Evolutionary conservation across 2,113 vertebrate species (phyloP), one percentile per base, ranked within the genome.

Genomic region (Myrmecophaga tridactyla): DNA sequence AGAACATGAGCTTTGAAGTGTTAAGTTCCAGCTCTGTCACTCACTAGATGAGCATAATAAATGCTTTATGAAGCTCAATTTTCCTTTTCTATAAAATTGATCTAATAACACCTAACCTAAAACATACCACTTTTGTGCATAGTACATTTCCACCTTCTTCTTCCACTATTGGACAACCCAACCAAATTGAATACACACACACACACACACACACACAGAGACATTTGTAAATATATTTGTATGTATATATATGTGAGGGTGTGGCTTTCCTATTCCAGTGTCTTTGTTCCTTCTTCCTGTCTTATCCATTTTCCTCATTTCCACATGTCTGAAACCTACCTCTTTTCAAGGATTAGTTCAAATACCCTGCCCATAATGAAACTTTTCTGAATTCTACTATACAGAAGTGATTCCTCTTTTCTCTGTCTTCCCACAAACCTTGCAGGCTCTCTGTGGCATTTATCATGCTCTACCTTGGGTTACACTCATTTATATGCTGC

Each of bases 301-400:
- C 5, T 27, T 75, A 7, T 65, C 21, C 9, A 8, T 82, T 81
- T 86, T 27, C 21, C n/a, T 81, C 69, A 80, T 78, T 81, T 78
- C 23, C 20, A 7, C 46, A 43, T 75, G 29, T 62, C 86, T 80
- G 83, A 80, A 86, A 82, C 41, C 20, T 89, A 51, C 41, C 17
- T 89, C 43, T 89, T 83, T 69, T 20, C 43, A 70, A 92, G 31
- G 11, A 41, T 13, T 89, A 27, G 23, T 96, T 96, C 89, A 92
- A 91, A 80, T 89, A 58, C 0, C 3, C 3, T 85, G 15, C 70
- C 34, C 82, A 63, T 85, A 84, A 65, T 36, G 23, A 92, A 89
- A 63, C 53, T 56, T 90, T 6, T 3, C 36, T 10, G 10, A 18
- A 0, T 70, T 86, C 5, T 17, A 75, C 29, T 67, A 78, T 17